A percentile compares a stretch with the other conserved stretches of the same genome.
phyloP scores from a whole-genome alignment of 2,888 invertebrate species.

The Cataglyphis cursor region DNA sequence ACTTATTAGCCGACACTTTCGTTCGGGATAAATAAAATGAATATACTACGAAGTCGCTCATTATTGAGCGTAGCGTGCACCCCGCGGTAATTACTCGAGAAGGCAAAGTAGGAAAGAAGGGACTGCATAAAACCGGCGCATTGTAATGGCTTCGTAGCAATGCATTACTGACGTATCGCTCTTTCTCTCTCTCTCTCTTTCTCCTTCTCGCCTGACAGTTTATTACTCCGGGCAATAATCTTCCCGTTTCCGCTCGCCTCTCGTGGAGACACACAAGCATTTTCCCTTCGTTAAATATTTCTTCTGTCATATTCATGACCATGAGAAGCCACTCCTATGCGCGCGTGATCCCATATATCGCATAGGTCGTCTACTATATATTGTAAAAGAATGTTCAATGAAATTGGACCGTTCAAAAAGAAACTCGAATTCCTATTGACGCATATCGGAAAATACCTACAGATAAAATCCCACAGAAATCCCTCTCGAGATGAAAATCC shows the following conservation, averaged over 20 bases:
- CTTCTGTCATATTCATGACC: slow-evolving; percentile 19
- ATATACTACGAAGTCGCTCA: slow-evolving; percentile 7
- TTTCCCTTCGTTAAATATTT: slow-evolving; percentile 63
- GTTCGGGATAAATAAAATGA: slow-evolving; percentile 23
- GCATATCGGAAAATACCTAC: background rate
- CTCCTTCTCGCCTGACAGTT: slow-evolving; percentile 59
- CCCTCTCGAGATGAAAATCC: slow-evolving; percentile 5
- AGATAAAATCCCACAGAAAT: background rate
- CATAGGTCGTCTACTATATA: background rate
- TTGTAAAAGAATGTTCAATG: background rate
- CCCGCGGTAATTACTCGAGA: slow-evolving; percentile 59
- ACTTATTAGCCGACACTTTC: slow-evolving; percentile 23
- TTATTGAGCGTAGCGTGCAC: slow-evolving; percentile 36
- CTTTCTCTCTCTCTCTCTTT: background rate
- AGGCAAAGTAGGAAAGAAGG: background rate
- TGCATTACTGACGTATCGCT: slow-evolving; percentile 52
- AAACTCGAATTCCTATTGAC: slow-evolving; percentile 29
- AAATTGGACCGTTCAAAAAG: background rate
- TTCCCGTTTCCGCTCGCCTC: slow-evolving; percentile 46
- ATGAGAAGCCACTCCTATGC: slow-evolving; percentile 34
- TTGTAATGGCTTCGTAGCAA: slow-evolving; percentile 59
- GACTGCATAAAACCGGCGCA: slow-evolving; percentile 54
- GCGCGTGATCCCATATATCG: background rate
- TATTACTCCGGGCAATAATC: slow-evolving; percentile 68
- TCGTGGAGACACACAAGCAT: background rate